Conservation (phyloP, 2,888 invertebrate genomes). For the Diaphora mendica region DNA sequence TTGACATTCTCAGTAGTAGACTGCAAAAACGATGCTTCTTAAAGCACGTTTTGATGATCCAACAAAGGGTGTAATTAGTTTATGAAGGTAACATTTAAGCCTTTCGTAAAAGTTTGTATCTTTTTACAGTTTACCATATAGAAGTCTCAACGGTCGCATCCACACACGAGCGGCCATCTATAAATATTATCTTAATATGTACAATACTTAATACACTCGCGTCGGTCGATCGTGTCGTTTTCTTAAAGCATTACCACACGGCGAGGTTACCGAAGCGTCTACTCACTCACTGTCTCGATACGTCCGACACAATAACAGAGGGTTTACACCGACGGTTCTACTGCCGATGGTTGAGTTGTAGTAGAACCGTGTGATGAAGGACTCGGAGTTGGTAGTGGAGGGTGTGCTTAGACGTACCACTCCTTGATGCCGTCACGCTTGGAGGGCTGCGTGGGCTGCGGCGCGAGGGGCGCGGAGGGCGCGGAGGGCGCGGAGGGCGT, state of each 20-base stretch:
- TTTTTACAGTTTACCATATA: slow-evolving; percentile 42
- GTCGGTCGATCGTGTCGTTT: slow-evolving; percentile 76
- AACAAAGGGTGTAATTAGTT: background rate
- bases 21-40: slow-evolving; percentile 15
- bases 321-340: slow-evolving; percentile 11
- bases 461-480: slow-evolving; percentile 80
- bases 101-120: background rate
- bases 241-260: slow-evolving; percentile 62
- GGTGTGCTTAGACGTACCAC: slow-evolving; percentile 93
- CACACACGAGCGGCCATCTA: slow-evolving; percentile 73
- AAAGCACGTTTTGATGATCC: background rate
- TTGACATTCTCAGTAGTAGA: slow-evolving; percentile 43
- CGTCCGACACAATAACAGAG: slow-evolving; percentile 38
- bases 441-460: slow-evolving; percentile 85
- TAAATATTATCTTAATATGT: slow-evolving; percentile 79
- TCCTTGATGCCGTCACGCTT: slow-evolving; percentile 97
- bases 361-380: slow-evolving; percentile 4
- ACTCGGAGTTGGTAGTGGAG: slow-evolving; percentile 2
- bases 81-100: background rate
- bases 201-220: slow-evolving; percentile 81
- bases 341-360: background rate
- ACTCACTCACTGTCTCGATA: slow-evolving; percentile 49
- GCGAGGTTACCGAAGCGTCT: slow-evolving; percentile 46
- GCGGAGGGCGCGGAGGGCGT: slow-evolving; percentile 60
- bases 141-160: slow-evolving; percentile 61